Evolutionary conservation across 2,888 invertebrate species (phyloP), one percentile per base, ranked within the genome.

Genomic region (Dione vanillae): DNA sequence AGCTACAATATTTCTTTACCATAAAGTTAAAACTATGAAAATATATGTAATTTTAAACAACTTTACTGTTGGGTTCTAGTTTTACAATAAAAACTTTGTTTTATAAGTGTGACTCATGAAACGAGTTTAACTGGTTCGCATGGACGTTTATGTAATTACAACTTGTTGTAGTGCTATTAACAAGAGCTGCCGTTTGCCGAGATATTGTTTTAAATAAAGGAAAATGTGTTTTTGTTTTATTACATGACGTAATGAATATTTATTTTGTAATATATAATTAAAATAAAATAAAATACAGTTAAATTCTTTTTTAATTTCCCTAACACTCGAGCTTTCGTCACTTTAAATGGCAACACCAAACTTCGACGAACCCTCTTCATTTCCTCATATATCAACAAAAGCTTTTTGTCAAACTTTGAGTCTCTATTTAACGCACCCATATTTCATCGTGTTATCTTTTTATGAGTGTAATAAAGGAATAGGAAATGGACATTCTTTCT

Each of bases 311-410:
- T 7, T 19, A 35, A 10, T 52, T 61, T 0, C 43, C 19, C 14
- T n/a, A 40, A 41, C 12, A 41, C 41, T 41, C 9, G 12, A 40
- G 40, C 56, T 40, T 56, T 35, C 1, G 1, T 20, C 10, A 20
- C 14, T 41, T 37, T 35, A 65, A 27, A 77, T 78, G 74, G 82
- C 82, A 83, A 83, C 81, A 82, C 79, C 59, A 45, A 16, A 43
- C 51, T 56, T 71, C 62, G 51, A 58, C 62, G 43, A 75, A 77
- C 78, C 78, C 78, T 76, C 74, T 68, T 66, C 71, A 70, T 81
- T 77, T 69, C 72, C 66, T 51, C 58, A 70, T 75, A 75, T 76
- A 69, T 77, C 76, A 80, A 80, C 78, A 79, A 77, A 78, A 78
- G 77, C 77, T 82, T 79, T 80, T 80, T 81, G 78, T 76, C 58